Evolutionary conservation across 2,113 vertebrate genomes (phyloP).

Genomic region (Taxidea taxus): DNA sequence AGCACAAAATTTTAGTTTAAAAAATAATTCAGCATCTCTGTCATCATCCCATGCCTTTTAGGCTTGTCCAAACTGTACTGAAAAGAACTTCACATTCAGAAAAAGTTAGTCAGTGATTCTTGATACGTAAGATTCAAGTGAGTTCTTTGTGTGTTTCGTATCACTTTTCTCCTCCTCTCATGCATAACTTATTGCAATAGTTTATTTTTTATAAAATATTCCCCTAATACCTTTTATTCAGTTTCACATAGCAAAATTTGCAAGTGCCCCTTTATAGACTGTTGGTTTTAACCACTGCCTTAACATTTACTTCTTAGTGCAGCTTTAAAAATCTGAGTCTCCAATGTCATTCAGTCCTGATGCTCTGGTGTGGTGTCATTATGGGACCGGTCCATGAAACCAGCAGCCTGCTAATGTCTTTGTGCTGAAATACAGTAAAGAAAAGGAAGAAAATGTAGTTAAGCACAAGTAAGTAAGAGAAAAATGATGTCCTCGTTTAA

Average conservation of each 20-base stretch:
- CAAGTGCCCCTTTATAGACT: slow-evolving; percentile 75
- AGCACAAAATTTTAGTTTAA: slow-evolving; percentile 79
- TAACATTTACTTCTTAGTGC: slow-evolving; percentile 78
- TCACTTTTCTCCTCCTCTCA: slow-evolving; percentile 80
- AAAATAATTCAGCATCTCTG: slow-evolving; percentile 80
- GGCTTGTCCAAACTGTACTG: slow-evolving; percentile 75
- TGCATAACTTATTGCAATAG: slow-evolving; percentile 89
- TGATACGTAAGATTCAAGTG: slow-evolving; percentile 79
- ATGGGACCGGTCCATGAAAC: slow-evolving; percentile 82
- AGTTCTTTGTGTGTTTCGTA: slow-evolving; percentile 76
- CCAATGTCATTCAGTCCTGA: slow-evolving; percentile 81
- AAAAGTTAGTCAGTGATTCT: slow-evolving; percentile 79
- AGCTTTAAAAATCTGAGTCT: slow-evolving; percentile 83
- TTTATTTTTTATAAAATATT: slow-evolving; percentile 88
- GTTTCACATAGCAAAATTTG: slow-evolving; percentile 76
- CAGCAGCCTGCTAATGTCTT: slow-evolving; percentile 92
- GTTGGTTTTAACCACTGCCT: slow-evolving; percentile 58
- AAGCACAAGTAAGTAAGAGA: slow-evolving; percentile 63
- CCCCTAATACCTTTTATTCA: slow-evolving; percentile 81
- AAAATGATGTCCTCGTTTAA: slow-evolving; percentile 42
- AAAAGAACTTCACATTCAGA: slow-evolving; percentile 79
- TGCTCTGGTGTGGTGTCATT: slow-evolving; percentile 82
- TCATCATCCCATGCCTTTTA: slow-evolving; percentile 79
- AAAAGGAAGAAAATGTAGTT: slow-evolving; percentile 81
- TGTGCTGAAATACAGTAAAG: slow-evolving; percentile 86